phyloP scores from a whole-genome alignment of 2,113 vertebrate genomes.

The Cynocephalus volans region DNA sequence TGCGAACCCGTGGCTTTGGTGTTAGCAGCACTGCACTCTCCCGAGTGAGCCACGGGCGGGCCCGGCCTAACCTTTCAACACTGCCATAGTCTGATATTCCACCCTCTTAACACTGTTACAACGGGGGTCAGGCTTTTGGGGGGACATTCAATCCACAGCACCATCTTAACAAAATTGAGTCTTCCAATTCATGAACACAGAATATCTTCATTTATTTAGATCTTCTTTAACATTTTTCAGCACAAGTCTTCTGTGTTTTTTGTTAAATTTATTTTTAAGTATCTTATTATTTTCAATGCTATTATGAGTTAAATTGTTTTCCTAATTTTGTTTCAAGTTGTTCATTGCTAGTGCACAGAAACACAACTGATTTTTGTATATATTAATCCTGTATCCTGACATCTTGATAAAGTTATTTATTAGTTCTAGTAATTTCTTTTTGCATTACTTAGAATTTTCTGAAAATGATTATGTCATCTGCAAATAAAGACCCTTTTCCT shows the following conservation, averaged over 20 bases:
- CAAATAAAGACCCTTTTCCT: neutral
- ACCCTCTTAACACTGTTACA: too few species aligned
- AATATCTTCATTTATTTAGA: neutral
- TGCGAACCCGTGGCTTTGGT: too few species aligned
- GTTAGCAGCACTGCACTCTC: too few species aligned
- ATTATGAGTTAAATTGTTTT: neutral
- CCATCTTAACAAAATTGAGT: neutral
- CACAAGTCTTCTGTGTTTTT: neutral
- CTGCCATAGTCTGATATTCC: too few species aligned
- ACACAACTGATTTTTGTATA: neutral
- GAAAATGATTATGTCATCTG: too few species aligned
- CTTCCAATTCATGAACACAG: too few species aligned
- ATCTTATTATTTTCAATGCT: neutral
- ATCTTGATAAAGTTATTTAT: neutral
- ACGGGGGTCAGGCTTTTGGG: too few species aligned
- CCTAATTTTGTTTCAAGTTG: neutral
- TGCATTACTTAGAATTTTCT: neutral
- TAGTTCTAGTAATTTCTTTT: neutral
- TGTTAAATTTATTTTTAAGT: neutral
- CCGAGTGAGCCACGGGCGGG: too few species aligned
- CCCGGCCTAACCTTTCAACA: too few species aligned
- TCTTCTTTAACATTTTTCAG: neutral
- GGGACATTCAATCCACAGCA: too few species aligned
- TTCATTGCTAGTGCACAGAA: neutral
- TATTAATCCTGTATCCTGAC: neutral